phyloP scores from a whole-genome alignment of 2,888 invertebrate genomes.

The Lycophotia porphyrea region DNA sequence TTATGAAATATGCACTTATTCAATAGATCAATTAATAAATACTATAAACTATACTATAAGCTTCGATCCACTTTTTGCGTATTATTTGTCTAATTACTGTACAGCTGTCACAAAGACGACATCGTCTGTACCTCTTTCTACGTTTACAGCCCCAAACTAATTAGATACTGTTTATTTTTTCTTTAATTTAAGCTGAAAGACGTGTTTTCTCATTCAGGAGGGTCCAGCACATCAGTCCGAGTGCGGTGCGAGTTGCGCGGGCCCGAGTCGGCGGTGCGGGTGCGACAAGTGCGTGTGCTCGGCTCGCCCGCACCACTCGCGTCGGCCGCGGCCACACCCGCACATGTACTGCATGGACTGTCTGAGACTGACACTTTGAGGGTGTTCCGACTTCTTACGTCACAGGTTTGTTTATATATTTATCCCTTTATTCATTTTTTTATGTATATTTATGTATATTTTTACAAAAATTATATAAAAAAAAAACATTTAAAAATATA shows the following conservation, averaged over 20 bases:
- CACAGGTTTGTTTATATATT: constrained; percentile 91
- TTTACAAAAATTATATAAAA: too few relatives aligned
- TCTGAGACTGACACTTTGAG: constrained; percentile 97
- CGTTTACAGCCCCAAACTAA: not conserved
- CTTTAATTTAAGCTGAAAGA: not conserved
- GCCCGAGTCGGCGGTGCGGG: constrained; percentile 96
- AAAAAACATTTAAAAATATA: too few relatives aligned
- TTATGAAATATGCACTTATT: too few relatives aligned
- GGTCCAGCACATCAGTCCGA: constrained; percentile 82
- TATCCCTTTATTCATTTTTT: too few relatives aligned
- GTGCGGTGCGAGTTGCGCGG: constrained; percentile 97
- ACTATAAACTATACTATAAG: not conserved
- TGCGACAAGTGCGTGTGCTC: constrained; percentile 93
- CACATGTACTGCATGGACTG: constrained; percentile 94
- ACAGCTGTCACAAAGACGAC: not conserved
- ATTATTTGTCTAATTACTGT: not conserved
- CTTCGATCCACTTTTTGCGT: not conserved
- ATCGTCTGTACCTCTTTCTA: not conserved
- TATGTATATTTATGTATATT: too few relatives aligned
- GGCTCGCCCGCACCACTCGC: constrained; percentile 72
- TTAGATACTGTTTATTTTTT: not conserved
- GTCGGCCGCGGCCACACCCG: constrained; percentile 67
- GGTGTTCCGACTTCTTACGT: constrained; percentile 97
- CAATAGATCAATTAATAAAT: too few relatives aligned
- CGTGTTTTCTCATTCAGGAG: constrained; percentile 24